Percentiles rank a stretch among this genome's conserved stretches.
These are phyloP conservation scores for Eulemur rubriventer DNA, from an alignment of 2,797 vertebrate species.

Conservation along the genomic window DNA sequence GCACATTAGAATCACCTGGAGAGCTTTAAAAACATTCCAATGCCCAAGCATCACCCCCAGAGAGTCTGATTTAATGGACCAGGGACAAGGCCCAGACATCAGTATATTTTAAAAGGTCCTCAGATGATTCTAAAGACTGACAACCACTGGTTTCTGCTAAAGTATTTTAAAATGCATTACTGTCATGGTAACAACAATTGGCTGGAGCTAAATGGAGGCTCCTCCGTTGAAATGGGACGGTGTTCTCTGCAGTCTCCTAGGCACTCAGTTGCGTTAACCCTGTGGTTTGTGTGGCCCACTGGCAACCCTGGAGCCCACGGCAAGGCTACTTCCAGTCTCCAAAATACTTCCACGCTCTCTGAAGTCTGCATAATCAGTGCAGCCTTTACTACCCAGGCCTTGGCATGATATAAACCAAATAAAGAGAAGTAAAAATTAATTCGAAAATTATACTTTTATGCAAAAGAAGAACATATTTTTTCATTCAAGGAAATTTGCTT, in stretches of 20 bases:
- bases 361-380: not conserved
- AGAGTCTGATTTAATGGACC: constrained; percentile 54
- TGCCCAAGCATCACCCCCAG: not conserved
- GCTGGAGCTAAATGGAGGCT: not conserved
- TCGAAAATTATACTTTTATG: not conserved
- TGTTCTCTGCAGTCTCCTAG: not conserved
- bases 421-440: constrained; percentile 23
- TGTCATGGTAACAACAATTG: constrained; percentile 3
- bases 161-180: constrained; percentile 46
- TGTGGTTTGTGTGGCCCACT: not conserved
- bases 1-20: not conserved
- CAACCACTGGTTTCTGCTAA: constrained; percentile 40
- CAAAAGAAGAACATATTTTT: not conserved
- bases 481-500: not conserved
- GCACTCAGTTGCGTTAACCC: not conserved
- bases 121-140: constrained; percentile 43
- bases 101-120: constrained; percentile 54
- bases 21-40: constrained; percentile 30
- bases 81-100: not conserved
- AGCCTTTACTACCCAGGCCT: not conserved
- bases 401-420: not conserved
- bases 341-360: not conserved
- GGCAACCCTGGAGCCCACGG: not conserved
- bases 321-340: not conserved
- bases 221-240: not conserved